phyloP scores from a whole-genome alignment of 2,888 invertebrate genomes.

The Drosophila tanythrix region DNA sequence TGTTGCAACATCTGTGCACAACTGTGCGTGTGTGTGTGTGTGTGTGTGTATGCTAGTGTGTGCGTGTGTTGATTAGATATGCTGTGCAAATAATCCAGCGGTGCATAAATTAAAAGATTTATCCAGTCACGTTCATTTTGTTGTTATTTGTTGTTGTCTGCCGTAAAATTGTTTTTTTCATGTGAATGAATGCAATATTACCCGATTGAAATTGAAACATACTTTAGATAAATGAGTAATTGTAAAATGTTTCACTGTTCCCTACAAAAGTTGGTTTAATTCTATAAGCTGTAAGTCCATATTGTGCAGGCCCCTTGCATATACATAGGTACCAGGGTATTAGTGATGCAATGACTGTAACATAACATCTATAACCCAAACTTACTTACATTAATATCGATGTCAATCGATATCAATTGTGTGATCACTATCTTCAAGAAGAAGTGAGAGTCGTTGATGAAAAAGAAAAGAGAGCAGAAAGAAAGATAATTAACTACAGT shows the following conservation, averaged over 20 bases:
- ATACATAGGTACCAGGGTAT: too few species aligned
- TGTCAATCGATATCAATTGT: too few species aligned
- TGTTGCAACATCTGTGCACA: conserved; percentile 40
- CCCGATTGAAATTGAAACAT: not conserved
- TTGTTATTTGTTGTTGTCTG: not conserved
- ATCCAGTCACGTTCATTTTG: conserved; percentile 36
- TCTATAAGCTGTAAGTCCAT: not conserved
- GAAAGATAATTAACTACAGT: not conserved
- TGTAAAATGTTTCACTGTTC: not conserved
- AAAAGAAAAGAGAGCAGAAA: too few species aligned
- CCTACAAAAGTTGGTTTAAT: not conserved
- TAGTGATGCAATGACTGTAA: too few species aligned
- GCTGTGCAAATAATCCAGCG: conserved; percentile 36
- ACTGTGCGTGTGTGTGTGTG: conserved; percentile 5
- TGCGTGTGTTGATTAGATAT: conserved; percentile 44
- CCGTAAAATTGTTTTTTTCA: not conserved
- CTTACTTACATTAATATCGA: too few species aligned
- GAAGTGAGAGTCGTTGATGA: too few species aligned
- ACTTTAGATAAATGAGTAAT: not conserved
- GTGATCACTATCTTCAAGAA: too few species aligned
- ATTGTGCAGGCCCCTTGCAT: too few species aligned
- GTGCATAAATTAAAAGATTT: conserved; percentile 47
- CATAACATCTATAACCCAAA: too few species aligned
- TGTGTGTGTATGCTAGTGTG: conserved; percentile 13
- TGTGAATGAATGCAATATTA: not conserved